Evolutionary conservation across 2,888 invertebrate species (phyloP).

Genomic region (Eupithecia centaureata): DNA sequence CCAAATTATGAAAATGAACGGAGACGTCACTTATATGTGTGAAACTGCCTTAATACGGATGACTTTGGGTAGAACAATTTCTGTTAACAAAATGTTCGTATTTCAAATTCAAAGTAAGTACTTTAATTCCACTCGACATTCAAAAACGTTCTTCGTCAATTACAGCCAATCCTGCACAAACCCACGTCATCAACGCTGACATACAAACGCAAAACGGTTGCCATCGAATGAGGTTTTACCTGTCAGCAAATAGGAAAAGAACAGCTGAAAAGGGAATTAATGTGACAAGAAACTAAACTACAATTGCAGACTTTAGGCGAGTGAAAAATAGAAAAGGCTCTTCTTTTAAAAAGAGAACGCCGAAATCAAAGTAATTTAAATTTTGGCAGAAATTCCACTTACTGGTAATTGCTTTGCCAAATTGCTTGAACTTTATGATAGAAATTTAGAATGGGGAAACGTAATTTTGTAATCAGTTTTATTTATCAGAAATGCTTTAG

Average conservation of each 20-base stretch:
- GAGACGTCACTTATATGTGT: no score
- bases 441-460: not conserved
- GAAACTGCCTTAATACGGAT: not conserved
- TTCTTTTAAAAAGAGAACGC: constrained; percentile 18
- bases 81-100: not conserved
- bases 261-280: constrained; percentile 27
- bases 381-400: constrained; percentile 17
- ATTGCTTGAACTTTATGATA: constrained; percentile 8
- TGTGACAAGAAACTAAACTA: constrained; percentile 26
- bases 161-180: not conserved
- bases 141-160: constrained; percentile 13
- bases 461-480: not conserved
- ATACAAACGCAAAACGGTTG: constrained; percentile 13
- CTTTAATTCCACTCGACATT: constrained; percentile 12
- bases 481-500: not conserved
- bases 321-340: constrained; percentile 23
- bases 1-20: no score
- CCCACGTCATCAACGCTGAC: not conserved
- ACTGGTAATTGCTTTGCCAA: constrained; percentile 22
- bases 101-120: constrained; percentile 3
- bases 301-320: constrained; percentile 11
- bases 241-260: constrained; percentile 5
- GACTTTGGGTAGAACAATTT: not conserved
- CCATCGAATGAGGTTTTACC: constrained; percentile 12
- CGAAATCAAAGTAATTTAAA: constrained; percentile 21